Percentiles rank a stretch among this genome's conserved stretches.
Conservation (phyloP, 92 coral and sea anemone genomes). For the Galaxea fascicularis region DNA sequence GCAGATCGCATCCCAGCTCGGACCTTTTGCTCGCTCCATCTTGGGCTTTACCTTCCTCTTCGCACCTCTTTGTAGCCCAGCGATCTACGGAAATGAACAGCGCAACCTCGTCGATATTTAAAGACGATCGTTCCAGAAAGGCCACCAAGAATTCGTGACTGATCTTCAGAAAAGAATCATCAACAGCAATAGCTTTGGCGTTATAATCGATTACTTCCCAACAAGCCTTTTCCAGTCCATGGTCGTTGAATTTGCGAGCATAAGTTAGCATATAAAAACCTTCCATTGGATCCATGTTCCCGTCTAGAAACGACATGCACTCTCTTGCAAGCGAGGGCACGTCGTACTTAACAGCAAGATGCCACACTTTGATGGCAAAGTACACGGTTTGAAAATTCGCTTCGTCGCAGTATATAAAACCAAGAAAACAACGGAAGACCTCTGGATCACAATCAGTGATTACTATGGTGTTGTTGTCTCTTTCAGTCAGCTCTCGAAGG, state of each 20-base stretch:
- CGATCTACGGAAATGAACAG: constrained; percentile 15
- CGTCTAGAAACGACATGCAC: background rate
- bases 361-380: constrained; percentile 11
- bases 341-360: constrained; percentile 9
- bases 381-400: background rate
- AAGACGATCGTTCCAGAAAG: constrained; percentile 3
- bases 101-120: background rate
- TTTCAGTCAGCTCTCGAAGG: constrained; percentile 6
- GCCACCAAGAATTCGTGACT: background rate
- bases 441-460: constrained; percentile 15
- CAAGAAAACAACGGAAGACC: constrained; percentile 8
- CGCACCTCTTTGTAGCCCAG: constrained; percentile 36
- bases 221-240: background rate
- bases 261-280: background rate
- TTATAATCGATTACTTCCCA: constrained; percentile 43
- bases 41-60: background rate
- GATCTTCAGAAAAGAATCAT: background rate
- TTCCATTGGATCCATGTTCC: background rate
- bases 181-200: background rate
- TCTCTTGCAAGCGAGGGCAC: constrained; percentile 6
- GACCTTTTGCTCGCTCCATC: constrained; percentile 15
- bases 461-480: background rate
- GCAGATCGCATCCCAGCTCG: background rate
- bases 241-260: background rate
- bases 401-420: constrained; percentile 11